phyloP scores from a whole-genome alignment of 2,888 invertebrate genomes.

The Amorpha juglandis region DNA sequence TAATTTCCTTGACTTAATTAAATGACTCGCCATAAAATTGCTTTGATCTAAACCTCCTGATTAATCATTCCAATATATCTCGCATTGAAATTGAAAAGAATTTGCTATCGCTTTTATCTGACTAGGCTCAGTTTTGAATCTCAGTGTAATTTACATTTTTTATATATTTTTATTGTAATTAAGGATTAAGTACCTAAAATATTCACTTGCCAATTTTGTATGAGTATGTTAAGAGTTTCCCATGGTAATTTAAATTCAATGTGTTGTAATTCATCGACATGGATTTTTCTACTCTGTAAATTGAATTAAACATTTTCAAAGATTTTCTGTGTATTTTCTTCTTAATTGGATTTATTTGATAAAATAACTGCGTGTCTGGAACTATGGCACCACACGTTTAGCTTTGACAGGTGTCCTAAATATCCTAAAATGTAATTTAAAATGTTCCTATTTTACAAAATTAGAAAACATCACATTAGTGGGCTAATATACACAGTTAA shows the following conservation, averaged over 20 bases:
- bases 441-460: neutral
- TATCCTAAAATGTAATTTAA: too few species aligned
- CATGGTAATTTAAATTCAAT: conserved; percentile 13
- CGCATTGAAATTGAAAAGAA: conserved; percentile 23
- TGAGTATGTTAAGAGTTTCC: conserved; percentile 31
- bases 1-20: too few species aligned
- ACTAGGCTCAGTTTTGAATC: conserved; percentile 44
- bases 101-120: conserved; percentile 27
- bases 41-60: neutral
- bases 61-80: conserved; percentile 26
- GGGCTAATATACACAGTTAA: too few species aligned
- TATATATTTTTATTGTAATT: conserved; percentile 32
- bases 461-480: too few species aligned
- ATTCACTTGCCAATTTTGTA: conserved; percentile 43
- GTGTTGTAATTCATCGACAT: neutral
- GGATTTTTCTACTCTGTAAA: neutral
- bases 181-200: conserved; percentile 34
- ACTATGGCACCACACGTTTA: neutral
- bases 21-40: neutral
- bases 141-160: conserved; percentile 37
- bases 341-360: neutral
- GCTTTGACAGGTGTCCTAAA: neutral
- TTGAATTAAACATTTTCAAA: conserved; percentile 13
- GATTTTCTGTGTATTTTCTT: neutral
- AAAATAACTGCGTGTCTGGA: neutral